Base-by-base conservation (phyloP, 2,113 vertebrate species). In the Phalacrocorax carbo region DNA sequence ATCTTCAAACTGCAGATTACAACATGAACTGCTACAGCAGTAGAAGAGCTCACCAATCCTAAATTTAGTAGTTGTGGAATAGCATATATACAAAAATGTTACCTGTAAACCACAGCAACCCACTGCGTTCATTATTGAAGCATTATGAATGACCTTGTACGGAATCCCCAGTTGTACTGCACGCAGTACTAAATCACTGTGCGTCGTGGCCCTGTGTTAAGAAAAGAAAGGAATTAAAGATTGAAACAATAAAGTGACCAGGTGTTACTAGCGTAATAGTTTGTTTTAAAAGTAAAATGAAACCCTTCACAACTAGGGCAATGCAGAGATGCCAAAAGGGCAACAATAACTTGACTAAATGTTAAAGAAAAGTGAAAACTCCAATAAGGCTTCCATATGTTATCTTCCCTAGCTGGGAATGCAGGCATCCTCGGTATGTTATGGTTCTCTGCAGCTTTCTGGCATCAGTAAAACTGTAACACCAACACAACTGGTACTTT, bases 91-190 rank as follows among this genome's bases (percentile, higher is more conserved):
- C 10, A 78, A 77, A 85, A 89, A 34, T 8, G 48, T 90, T 98
- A 99, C 99, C 99, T 99, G 99, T 79, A 99, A 98, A 25, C 99
- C 99, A 44, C 99, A 99, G 98, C 99, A 99, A 93, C 99, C 99
- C 60, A 99, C 98, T 4, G 99, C 99, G 64, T 98, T 99, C 98
- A 99, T 97, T 96, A 99, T 99, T 81, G 99, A 99, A 66, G 99
- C 99, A 62, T 99, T 99, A 96, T 99, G 99, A 97, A 99, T 98
- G 87, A 99, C 98, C 25, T 90, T 97, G 87, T 99, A 99, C 4
- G 98, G 98, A 96, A 99, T 98, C 83, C 99, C 99, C 97, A 98
- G 64, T 90, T 98, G 97, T 61, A 98, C 98, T 90, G 99, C 99
- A 98, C 99, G 98, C 48, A 99, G 98, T 64, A 99, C 98, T 95